Evolutionary conservation across 2,113 vertebrate genomes (phyloP).

Genomic region (Alces alces): DNA sequence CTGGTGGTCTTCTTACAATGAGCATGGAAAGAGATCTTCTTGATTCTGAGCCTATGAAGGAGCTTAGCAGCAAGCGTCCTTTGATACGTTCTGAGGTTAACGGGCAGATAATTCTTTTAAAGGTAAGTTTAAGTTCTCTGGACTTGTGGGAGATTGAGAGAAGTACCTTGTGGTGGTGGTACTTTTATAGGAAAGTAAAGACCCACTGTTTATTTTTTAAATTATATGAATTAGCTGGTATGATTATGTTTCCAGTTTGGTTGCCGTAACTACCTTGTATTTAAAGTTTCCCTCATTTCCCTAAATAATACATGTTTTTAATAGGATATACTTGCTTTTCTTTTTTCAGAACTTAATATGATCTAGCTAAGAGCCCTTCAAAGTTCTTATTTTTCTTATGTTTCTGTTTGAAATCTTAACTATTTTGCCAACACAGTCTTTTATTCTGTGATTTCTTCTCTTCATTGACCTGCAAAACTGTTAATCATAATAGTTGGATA

Average conservation of each 20-base stretch:
- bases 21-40: conserved; percentile 86
- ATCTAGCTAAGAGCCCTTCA: not conserved
- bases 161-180: not conserved
- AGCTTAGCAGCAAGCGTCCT: conserved; percentile 84
- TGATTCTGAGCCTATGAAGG: conserved; percentile 84
- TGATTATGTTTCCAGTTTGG: not conserved
- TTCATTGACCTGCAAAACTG: not conserved
- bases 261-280: conserved; percentile 2
- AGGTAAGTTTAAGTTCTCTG: conserved; percentile 76
- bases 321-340: not conserved
- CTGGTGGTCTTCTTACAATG: conserved; percentile 82
- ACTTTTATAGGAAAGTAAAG: not conserved
- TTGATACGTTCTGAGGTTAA: conserved; percentile 81
- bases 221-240: not conserved
- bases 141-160: not conserved
- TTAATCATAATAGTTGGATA: not conserved
- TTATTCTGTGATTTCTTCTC: not conserved
- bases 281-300: conserved; percentile 2
- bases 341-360: not conserved
- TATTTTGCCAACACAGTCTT: not conserved
- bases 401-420: conserved; percentile 23
- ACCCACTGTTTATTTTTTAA: not conserved
- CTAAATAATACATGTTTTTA: not conserved
- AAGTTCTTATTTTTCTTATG: not conserved
- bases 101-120: conserved; percentile 82